Evolutionary conservation across 2,113 vertebrate species (phyloP).

Genomic region (Neogobius melanostomus): DNA sequence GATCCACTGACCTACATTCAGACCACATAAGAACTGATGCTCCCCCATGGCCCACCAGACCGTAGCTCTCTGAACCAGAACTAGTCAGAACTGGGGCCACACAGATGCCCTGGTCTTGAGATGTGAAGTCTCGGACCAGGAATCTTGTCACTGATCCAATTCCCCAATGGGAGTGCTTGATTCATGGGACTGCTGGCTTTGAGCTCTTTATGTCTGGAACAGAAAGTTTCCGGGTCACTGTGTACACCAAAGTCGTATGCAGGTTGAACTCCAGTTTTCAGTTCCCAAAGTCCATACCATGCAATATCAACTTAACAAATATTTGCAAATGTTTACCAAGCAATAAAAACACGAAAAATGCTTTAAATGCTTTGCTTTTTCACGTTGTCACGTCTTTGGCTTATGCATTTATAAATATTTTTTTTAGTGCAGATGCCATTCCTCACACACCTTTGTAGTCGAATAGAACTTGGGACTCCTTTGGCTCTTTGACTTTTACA

Average conservation of each 20-base stretch:
- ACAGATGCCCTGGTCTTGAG: conserved; percentile 66
- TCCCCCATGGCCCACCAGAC: conserved; percentile 40
- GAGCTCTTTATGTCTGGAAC: conserved; percentile 65
- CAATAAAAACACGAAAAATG: too few species aligned
- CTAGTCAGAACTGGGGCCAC: conserved; percentile 51
- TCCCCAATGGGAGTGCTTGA: conserved; percentile 63
- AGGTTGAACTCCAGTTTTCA: conserved; percentile 51
- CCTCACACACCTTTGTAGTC: too few species aligned
- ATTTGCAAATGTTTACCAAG: too few species aligned
- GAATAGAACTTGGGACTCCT: too few species aligned
- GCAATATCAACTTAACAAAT: too few species aligned
- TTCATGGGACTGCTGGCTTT: conserved; percentile 53
- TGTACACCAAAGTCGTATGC: conserved; percentile 55
- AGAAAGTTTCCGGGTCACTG: conserved; percentile 69
- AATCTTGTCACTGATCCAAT: conserved; percentile 69
- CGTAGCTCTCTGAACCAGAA: conserved; percentile 46
- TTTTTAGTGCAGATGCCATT: too few species aligned
- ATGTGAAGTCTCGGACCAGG: conserved; percentile 49
- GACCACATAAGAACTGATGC: conserved; percentile 33
- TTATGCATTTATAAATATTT: too few species aligned
- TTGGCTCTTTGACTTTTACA: conserved; percentile 34
- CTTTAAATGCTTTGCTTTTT: too few species aligned
- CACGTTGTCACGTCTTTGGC: too few species aligned
- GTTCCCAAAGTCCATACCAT: conserved; percentile 12
- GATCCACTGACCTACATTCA: conserved; percentile 56